Evolutionary conservation across 2,113 vertebrate genomes (phyloP).

Genomic region (Sturnus vulgaris): DNA sequence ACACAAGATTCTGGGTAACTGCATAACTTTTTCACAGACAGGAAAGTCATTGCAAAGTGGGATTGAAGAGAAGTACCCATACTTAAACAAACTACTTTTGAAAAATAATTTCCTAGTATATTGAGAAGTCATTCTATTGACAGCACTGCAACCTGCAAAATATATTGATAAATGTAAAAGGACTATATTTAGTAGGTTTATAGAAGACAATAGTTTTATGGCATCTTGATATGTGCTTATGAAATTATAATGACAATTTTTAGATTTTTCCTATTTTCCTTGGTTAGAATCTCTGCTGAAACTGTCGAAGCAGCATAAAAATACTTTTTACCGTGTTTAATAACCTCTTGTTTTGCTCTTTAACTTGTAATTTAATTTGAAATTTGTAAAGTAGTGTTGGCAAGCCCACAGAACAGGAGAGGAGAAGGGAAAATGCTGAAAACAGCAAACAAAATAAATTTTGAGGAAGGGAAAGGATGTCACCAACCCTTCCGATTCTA

Average conservation of each 20-base stretch:
- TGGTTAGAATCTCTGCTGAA: slow-evolving; percentile 10
- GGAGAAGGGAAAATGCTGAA: background rate
- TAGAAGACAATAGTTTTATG: background rate
- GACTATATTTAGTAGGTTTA: background rate
- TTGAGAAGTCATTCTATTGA: background rate
- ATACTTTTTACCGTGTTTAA: background rate
- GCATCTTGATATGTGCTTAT: fast-evolving
- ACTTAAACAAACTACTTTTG: background rate
- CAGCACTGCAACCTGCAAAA: background rate
- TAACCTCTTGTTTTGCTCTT: background rate
- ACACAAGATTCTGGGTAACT: background rate
- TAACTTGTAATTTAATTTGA: background rate
- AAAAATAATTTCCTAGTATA: background rate
- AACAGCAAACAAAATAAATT: background rate
- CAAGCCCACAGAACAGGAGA: background rate
- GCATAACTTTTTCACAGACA: background rate
- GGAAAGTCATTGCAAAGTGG: background rate
- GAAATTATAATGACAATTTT: background rate
- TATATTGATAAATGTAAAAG: background rate
- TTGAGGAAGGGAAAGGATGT: background rate
- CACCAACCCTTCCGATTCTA: background rate
- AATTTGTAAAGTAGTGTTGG: background rate
- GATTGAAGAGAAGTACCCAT: background rate
- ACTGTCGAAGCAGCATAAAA: background rate
- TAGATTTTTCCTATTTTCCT: background rate